A percentile compares a stretch with the other conserved stretches of the same genome.
Evolutionary conservation across 2,888 invertebrate genomes (phyloP).

Genomic region (Caenorhabditis wallacei): DNA sequence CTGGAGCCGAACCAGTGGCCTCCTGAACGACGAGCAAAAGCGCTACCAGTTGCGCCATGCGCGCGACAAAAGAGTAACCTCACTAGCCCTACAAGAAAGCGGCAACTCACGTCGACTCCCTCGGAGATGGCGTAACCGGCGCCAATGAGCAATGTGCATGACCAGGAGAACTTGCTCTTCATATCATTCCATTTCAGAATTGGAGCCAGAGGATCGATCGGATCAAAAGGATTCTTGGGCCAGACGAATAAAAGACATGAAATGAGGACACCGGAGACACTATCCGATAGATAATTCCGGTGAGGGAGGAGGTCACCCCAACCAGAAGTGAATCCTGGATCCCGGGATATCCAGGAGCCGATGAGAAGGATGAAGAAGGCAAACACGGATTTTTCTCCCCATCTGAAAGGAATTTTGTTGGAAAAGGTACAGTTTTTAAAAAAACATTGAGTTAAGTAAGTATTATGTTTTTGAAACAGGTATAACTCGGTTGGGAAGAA

Average conservation of each 20-base stretch:
- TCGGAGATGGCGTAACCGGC: conserved; percentile 73
- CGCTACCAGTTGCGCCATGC: background rate
- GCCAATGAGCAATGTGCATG: conserved; percentile 70
- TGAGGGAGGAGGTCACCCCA: conserved; percentile 62
- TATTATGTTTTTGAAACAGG: no score
- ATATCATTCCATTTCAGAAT: conserved; percentile 71
- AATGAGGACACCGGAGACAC: conserved; percentile 63
- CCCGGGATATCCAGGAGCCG: conserved; percentile 65
- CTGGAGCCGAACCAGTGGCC: no score
- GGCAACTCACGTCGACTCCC: conserved; percentile 63
- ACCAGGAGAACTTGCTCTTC: conserved; percentile 71
- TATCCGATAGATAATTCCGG: conserved; percentile 57
- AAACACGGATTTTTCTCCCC: conserved; percentile 66
- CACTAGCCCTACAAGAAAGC: no score
- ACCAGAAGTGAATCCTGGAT: conserved; percentile 66
- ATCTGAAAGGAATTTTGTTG: no score
- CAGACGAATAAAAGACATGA: conserved; percentile 67
- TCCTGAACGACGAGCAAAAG: no score
- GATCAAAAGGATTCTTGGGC: conserved; percentile 62
- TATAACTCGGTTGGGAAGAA: no score
- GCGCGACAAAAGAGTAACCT: no score
- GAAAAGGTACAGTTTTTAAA: no score
- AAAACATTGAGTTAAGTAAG: no score
- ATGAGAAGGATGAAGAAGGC: conserved; percentile 59
- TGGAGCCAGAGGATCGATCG: conserved; percentile 48